phyloP scores from a whole-genome alignment of 2,797 vertebrate genomes.

The Erethizon dorsatum region DNA sequence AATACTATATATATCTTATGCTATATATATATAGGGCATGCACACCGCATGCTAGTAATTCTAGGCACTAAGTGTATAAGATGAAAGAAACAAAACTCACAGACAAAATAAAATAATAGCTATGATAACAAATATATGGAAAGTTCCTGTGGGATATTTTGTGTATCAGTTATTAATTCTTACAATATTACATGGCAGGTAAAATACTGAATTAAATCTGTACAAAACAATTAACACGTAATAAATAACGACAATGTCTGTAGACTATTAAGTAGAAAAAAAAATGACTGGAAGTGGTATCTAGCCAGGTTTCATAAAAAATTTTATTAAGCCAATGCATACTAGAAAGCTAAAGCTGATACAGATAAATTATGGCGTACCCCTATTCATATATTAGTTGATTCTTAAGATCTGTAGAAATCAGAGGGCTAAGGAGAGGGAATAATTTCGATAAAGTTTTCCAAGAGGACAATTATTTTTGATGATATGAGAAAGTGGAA shows the following conservation, averaged over 20 bases:
- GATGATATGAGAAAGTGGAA: background rate
- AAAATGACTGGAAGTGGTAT: background rate
- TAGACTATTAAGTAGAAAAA: background rate
- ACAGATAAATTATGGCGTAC: background rate
- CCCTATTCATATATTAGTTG: background rate
- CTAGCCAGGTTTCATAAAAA: background rate
- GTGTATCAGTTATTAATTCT: background rate
- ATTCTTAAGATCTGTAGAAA: background rate
- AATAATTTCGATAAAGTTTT: background rate
- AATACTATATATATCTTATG: too few species aligned
- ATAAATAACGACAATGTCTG: background rate
- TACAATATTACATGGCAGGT: background rate
- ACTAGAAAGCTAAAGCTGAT: background rate
- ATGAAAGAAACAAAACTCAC: background rate
- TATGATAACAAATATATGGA: background rate
- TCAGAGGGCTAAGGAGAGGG: background rate
- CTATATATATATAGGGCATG: too few species aligned
- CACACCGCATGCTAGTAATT: background rate
- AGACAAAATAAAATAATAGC: background rate
- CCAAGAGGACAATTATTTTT: background rate
- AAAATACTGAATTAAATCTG: background rate
- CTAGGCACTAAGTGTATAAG: background rate
- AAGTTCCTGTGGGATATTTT: background rate
- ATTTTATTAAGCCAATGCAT: background rate
- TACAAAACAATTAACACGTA: background rate